Evolutionary conservation across 2,888 invertebrate genomes (phyloP).

Genomic region (Tiliacea aurago): DNA sequence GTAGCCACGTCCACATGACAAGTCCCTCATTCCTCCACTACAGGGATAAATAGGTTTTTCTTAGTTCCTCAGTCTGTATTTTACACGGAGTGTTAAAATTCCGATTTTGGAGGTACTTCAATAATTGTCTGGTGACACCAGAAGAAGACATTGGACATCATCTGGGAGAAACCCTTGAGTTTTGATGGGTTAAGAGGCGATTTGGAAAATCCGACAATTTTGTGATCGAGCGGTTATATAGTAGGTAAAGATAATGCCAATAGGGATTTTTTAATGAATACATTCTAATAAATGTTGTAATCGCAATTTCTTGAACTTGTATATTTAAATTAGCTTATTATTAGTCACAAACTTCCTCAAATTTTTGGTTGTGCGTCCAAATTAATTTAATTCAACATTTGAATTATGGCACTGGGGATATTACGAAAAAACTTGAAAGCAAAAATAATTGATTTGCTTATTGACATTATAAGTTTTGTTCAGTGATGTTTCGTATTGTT

Average conservation of each 20-base stretch:
- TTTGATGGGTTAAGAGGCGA: conserved; percentile 4
- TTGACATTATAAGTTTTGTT: background rate
- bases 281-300: background rate
- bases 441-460: background rate
- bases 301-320: conserved; percentile 1
- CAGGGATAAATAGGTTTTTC: background rate
- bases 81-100: background rate
- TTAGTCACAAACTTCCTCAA: background rate
- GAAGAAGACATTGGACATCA: background rate
- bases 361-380: background rate
- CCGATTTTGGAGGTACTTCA: background rate
- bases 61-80: background rate
- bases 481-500: conserved; percentile 1
- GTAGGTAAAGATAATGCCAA: no score
- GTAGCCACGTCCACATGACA: background rate
- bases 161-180: conserved; percentile 12
- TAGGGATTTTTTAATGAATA: no score
- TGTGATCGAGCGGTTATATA: no score
- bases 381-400: conserved; percentile 4
- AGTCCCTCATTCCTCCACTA: background rate
- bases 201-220: conserved; percentile 14
- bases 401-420: background rate
- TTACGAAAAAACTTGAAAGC: background rate
- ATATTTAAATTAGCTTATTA: conserved; percentile 10
- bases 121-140: no score